Evolutionary conservation across 2,797 vertebrate species (phyloP), one percentile per base, ranked within the genome.

Genomic region (Peromyscus nudipes): DNA sequence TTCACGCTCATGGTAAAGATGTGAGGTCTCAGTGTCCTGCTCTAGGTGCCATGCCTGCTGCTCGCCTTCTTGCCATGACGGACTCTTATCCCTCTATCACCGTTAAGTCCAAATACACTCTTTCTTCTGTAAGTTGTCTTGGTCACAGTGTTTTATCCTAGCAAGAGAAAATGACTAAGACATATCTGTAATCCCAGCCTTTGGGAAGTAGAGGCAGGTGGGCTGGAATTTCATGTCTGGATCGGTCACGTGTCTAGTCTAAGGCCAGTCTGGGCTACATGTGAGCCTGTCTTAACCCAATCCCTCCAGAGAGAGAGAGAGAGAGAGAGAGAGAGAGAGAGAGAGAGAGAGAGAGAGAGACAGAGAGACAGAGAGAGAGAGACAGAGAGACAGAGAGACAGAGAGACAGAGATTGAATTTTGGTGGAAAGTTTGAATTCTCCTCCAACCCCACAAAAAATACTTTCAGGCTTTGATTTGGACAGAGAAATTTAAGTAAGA

Each of bases 401-500:
- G 55, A 57, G 55, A 57, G 55, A 57, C 17, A 60, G 57, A 60
- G 6, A 21, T 10, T 12, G 57, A 60, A 57, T 60, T 40, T 82
- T 40, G 25, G 57, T 71, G 88, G 65, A 19, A 13, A 27, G 21
- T 88, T 55, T 46, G 40, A 86, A 85, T 69, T 65, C n/a, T 88
- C 71, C 3, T 31, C 3, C 10, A 67, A 19, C 43, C 12, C 17
- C 57, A 40, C 6, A 25, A 16, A 43, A 6, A 46, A 55, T n/a
- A 29, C 3, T 67, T 73, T 83, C 31, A 92, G 49, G 64, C 49
- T 62, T 27, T 57, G 37, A 31, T 11, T 55, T 96, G 12, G 62
- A 86, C 5, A 88, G 55, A 93, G 62, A 77, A 82, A 83, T 86
- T 65, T 77, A 80, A 94, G 52, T 34, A 93, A 71, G 27, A 25